Percentiles rank a stretch among this genome's conserved stretches.
Evolutionary conservation across 2,888 invertebrate genomes (phyloP).

Genomic region (Strigamia transsilvanica): DNA sequence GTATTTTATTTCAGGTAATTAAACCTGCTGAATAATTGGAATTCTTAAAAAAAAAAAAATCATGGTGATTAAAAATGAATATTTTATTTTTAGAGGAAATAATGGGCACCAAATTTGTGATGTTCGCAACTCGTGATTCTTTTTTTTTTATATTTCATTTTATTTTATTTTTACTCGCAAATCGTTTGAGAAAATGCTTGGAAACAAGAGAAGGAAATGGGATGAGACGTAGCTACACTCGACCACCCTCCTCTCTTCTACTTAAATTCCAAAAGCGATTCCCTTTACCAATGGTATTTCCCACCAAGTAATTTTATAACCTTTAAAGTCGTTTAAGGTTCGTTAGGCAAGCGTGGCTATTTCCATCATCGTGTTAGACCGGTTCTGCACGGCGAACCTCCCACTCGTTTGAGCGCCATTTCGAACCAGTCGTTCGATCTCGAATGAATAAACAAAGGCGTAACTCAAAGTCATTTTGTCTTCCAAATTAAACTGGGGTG

Average conservation of each 20-base stretch:
- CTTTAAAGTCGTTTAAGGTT: slow-evolving; percentile 54
- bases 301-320: slow-evolving; percentile 51
- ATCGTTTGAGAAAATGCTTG: slow-evolving; percentile 23
- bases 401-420: slow-evolving; percentile 5
- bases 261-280: slow-evolving; percentile 31
- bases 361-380: slow-evolving; percentile 50
- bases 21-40: not conserved
- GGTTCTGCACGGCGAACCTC: not conserved
- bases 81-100: too few species aligned
- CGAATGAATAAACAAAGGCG: slow-evolving; percentile 46
- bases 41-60: not conserved
- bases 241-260: not conserved
- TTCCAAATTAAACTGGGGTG: slow-evolving; percentile 39
- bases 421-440: slow-evolving; percentile 26
- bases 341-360: slow-evolving; percentile 51
- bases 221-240: slow-evolving; percentile 31
- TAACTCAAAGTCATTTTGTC: slow-evolving; percentile 37
- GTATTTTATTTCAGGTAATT: not conserved
- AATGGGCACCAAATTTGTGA: too few species aligned
- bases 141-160: not conserved
- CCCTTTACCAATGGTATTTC: slow-evolving; percentile 51
- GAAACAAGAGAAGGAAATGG: slow-evolving; percentile 34
- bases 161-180: not conserved
- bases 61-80: too few species aligned
- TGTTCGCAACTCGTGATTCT: not conserved